phyloP scores from a whole-genome alignment of 2,888 invertebrate species.

The Thymelicus acteon region DNA sequence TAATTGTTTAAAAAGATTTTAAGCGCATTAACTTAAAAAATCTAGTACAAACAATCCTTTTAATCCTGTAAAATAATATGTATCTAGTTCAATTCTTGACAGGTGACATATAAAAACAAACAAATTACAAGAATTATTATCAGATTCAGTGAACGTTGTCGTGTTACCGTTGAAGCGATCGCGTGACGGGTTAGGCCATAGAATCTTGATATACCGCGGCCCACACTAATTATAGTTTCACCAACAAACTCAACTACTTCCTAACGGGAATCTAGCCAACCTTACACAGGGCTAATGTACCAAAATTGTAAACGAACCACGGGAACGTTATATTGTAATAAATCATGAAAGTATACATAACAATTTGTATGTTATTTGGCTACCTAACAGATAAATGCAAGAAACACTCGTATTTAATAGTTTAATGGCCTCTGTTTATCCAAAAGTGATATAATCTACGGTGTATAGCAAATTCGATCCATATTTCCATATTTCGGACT shows the following conservation, averaged over 20 bases:
- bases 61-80: background rate
- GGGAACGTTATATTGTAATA: conserved; percentile 11
- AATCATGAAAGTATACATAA: conserved; percentile 23
- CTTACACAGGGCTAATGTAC: conserved; percentile 22
- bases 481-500: too few relatives aligned
- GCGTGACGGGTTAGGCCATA: conserved; percentile 65
- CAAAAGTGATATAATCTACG: too few relatives aligned
- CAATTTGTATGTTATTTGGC: too few relatives aligned
- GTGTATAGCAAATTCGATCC: too few relatives aligned
- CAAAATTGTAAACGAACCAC: conserved; percentile 20
- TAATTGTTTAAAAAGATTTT: too few relatives aligned
- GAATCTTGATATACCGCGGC: conserved; percentile 71
- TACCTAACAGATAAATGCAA: background rate
- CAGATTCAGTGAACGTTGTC: conserved; percentile 66
- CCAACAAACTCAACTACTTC: conserved; percentile 50
- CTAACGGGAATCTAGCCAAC: conserved; percentile 30
- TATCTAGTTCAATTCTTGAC: conserved; percentile 28
- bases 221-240: conserved; percentile 75
- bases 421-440: too few relatives aligned
- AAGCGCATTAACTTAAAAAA: too few relatives aligned
- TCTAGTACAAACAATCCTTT: too few relatives aligned
- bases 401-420: background rate
- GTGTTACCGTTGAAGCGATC: conserved; percentile 69
- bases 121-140: conserved; percentile 62
- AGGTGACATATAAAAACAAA: conserved; percentile 50